Evolutionary conservation across 2,888 invertebrate genomes (phyloP), one percentile per base, ranked within the genome.

Genomic region (Troglohyphantes excavatus): DNA sequence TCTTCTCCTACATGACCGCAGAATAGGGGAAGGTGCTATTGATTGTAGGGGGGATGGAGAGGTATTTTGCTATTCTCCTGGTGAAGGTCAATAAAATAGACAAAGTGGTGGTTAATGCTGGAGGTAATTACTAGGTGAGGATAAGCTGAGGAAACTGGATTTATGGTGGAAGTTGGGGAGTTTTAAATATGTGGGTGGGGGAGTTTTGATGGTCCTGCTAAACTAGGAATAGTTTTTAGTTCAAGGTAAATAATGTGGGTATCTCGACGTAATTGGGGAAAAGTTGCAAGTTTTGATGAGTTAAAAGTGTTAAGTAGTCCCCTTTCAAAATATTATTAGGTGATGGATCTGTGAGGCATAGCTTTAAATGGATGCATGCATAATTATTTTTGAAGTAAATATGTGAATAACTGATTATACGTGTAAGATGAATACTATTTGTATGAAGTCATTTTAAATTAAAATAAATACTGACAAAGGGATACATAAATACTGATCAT

Each of bases 41-140:
- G 85, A 86, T 86, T 78, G 63, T 53, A 46, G 29, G 73, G 46
- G 27, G 63, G 53, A 53, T 53, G 29, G 75, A 46, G 46, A 73
- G 63, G 68, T 78, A 68, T 78, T 86, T 78, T 39, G 61, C 59
- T 86, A 68, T 86, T 86, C 85, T 59, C 46, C 19, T 17, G 59
- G 39, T 26, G 85, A 70, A 86, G 78, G 68, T 68, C 78, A 86
- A 86, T 86, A 86, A 86, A 86, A 86, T 78, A 86, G 85, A 78
- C 76, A 78, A 86, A 68, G 76, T 86, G 78, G 68, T 59, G 61
- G 76, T 86, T 86, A 78, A 78, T 78, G 68, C 70, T 26, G 39
- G 29, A 23, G 26, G 78, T 86, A 86, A 86, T 86, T 78, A 86
- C 70, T 39, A 76, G 26, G 76, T 19, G 61, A 11, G 84, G 67